phyloP scores from a whole-genome alignment of 1,140 invertebrate species.

The Drosophila sulfurigaster region DNA sequence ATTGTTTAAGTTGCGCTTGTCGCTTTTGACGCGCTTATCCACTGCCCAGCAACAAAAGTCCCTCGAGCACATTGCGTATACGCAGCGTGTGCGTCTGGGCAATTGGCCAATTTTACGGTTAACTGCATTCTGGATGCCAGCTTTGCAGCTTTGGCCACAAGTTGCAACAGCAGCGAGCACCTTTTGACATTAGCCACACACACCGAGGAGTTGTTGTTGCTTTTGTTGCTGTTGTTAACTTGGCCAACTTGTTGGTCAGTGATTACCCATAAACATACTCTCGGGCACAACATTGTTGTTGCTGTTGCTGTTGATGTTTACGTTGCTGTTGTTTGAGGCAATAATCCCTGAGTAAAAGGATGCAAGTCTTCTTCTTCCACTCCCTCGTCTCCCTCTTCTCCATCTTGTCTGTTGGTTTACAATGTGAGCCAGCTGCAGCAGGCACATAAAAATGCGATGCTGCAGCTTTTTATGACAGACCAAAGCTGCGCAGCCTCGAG shows the following conservation, averaged over 20 bases:
- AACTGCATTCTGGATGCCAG: slow-evolving; percentile 32
- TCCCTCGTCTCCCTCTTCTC: too few species aligned
- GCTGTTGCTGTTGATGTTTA: slow-evolving; percentile 2
- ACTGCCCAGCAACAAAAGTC: background rate
- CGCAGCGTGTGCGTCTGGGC: slow-evolving; percentile 26
- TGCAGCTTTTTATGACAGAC: slow-evolving; percentile 18
- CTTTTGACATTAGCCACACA: slow-evolving; percentile 32
- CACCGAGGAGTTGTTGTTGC: background rate
- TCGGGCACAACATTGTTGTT: slow-evolving; percentile 30
- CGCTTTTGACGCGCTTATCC: slow-evolving; percentile 3
- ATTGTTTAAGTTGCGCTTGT: background rate
- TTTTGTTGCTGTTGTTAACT: slow-evolving; percentile 9
- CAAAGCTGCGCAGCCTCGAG: background rate
- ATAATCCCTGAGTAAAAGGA: slow-evolving; percentile 20
- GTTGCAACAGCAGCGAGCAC: slow-evolving; percentile 19
- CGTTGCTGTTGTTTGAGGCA: slow-evolving; percentile 8
- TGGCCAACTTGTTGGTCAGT: slow-evolving; percentile 17
- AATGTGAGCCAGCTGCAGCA: slow-evolving; percentile 18
- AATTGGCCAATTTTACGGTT: slow-evolving; percentile 32
- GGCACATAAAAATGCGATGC: slow-evolving; percentile 37
- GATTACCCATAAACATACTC: slow-evolving; percentile 24
- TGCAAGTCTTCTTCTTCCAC: background rate
- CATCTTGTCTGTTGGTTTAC: slow-evolving; percentile 23
- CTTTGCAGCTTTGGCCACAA: slow-evolving; percentile 12
- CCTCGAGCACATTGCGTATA: slow-evolving; percentile 44